Base-by-base conservation (phyloP, 2,113 vertebrate genomes). In the Megaceryle torquata region DNA sequence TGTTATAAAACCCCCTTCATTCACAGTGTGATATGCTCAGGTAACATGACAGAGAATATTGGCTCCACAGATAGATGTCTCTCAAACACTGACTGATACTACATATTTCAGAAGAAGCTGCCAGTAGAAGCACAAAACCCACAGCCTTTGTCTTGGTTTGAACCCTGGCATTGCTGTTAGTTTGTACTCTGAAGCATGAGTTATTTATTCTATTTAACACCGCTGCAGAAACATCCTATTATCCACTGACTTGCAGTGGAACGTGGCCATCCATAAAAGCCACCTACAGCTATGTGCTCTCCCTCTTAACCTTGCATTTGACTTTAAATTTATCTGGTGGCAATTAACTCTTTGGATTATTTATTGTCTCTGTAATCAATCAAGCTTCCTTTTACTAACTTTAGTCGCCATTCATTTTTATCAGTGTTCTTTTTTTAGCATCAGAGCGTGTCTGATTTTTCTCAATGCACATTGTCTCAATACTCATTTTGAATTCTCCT, bases 291-390 rank as follows among this genome's bases (percentile, higher is more conserved):
- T 29, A 50, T 10, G 5, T 6, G 26, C 10, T 46, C 17, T 69
- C 41, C 43, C 17, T 54, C 69, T 44, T 48, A 89, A 69, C 3
- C 21, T n/a, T 1, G 3, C 0, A 0, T 15, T 87, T 71, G 10
- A 6, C 21, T 89, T 64, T 35, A 72, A 39, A 11, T 67, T 82
- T 86, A 7, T 71, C 31, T 37, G 1, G 0, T 59, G 25, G 21
- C 3, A 91, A 72, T 65, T 75, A 60, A 35, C 67, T 72, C 43
- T 15, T 53, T 2, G 1, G 20, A 26, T 68, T 79, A 72, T 51
- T 89, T 82, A 41, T 44, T 51, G 7, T 11, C 6, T 56, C 22
- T 56, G 20, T 53, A 72, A 91, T 71, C 51, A 87, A 79, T 51
- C 24, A 63, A 60, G 11, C 20, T 82, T 70, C 37, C 4, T 87